Conservation (phyloP, 2,888 invertebrate species). For the Nomada hirtipes region DNA sequence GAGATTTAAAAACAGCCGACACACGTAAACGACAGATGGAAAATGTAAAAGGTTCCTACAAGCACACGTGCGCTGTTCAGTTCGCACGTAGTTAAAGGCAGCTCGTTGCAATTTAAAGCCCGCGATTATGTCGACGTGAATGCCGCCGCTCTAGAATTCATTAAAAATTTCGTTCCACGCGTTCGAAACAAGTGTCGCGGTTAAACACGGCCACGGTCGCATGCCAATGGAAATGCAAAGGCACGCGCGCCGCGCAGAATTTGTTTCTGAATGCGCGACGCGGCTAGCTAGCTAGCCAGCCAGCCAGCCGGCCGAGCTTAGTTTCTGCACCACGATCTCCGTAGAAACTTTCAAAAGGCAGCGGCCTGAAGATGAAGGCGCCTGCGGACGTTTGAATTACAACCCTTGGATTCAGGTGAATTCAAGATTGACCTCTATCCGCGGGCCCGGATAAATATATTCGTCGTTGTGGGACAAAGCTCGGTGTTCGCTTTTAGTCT, state of each 20-base stretch:
- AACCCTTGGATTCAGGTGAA: slow-evolving; percentile 65
- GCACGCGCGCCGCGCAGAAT: slow-evolving; percentile 36
- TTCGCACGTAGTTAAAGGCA: slow-evolving; percentile 8
- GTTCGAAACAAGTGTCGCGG: slow-evolving; percentile 45
- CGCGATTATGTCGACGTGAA: slow-evolving; percentile 36
- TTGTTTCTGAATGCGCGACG: slow-evolving; percentile 44
- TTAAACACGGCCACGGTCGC: slow-evolving; percentile 31
- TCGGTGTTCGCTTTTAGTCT: slow-evolving; percentile 50
- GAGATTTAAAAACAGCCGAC: no score
- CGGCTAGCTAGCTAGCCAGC: neutral
- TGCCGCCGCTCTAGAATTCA: slow-evolving; percentile 31
- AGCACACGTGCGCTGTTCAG: neutral
- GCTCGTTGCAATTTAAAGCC: slow-evolving; percentile 42
- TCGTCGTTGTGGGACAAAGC: slow-evolving; percentile 48
- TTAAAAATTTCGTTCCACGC: slow-evolving; percentile 53
- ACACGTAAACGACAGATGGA: neutral
- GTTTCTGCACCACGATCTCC: slow-evolving; percentile 5
- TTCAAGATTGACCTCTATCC: slow-evolving; percentile 72
- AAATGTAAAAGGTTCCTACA: neutral
- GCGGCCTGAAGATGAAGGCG: slow-evolving; percentile 60
- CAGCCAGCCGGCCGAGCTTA: neutral
- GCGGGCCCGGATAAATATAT: slow-evolving; percentile 60
- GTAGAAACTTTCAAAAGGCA: slow-evolving; percentile 57
- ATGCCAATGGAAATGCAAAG: slow-evolving; percentile 39
- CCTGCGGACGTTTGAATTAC: slow-evolving; percentile 68